phyloP scores from a whole-genome alignment of 2,888 invertebrate species.

The Yponomeuta malinellus region DNA sequence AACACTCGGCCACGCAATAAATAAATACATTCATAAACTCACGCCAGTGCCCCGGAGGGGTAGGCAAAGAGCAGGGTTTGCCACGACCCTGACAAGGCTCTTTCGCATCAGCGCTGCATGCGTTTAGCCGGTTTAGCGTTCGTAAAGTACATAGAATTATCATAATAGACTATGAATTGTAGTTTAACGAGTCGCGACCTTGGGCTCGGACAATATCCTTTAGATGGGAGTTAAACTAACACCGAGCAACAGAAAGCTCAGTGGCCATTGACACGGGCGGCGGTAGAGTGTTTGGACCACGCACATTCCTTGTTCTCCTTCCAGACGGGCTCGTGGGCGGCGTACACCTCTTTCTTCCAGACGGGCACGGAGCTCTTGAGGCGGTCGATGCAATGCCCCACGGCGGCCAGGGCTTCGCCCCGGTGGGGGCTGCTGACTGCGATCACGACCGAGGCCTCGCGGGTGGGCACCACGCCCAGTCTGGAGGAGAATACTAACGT shows the following conservation, averaged over 20 bases:
- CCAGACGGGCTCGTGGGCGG: slow-evolving; percentile 78
- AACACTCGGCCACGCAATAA: too few species aligned
- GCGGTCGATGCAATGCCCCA: slow-evolving; percentile 87
- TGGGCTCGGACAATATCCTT: too few species aligned
- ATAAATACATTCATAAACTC: too few species aligned
- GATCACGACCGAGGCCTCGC: slow-evolving; percentile 92
- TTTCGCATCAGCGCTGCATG: too few species aligned
- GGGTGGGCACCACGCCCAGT: slow-evolving; percentile 87
- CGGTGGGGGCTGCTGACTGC: slow-evolving; percentile 94
- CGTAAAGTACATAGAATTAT: too few species aligned
- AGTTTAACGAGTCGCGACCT: too few species aligned
- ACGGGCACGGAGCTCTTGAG: slow-evolving; percentile 93
- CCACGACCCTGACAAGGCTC: too few species aligned
- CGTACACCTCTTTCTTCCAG: slow-evolving; percentile 97
- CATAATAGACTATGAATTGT: too few species aligned
- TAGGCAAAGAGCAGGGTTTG: too few species aligned
- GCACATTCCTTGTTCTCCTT: slow-evolving; percentile 90
- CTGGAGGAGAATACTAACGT: slow-evolving; percentile 53
- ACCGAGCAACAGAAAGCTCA: background rate
- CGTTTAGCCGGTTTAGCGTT: too few species aligned
- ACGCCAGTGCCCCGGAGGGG: too few species aligned
- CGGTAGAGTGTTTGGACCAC: slow-evolving; percentile 78
- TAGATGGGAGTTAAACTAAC: too few species aligned
- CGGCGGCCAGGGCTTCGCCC: slow-evolving; percentile 86
- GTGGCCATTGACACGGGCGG: background rate